Evolutionary conservation across 2,113 vertebrate species (phyloP).

Genomic region (Halichoerus grypus): DNA sequence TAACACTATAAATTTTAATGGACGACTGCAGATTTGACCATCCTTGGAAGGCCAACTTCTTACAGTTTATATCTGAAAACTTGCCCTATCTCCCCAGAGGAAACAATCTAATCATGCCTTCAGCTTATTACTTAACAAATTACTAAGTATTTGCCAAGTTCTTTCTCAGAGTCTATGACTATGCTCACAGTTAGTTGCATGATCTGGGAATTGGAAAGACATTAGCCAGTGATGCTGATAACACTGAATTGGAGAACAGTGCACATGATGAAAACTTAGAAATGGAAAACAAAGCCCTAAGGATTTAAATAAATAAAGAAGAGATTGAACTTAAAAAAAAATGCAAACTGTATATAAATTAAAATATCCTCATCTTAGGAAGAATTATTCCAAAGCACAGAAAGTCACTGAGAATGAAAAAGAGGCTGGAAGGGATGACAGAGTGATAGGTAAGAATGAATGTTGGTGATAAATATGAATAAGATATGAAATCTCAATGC

Average conservation of each 20-base stretch:
- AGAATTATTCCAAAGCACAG: constrained; percentile 71
- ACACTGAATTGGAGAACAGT: not conserved
- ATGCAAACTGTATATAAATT: constrained; percentile 53
- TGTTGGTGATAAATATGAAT: constrained; percentile 57
- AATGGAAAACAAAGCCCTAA: constrained; percentile 47
- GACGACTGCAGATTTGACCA: not conserved
- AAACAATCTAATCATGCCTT: constrained; percentile 37
- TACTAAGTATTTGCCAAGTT: constrained; percentile 29
- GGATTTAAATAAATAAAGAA: constrained; percentile 45
- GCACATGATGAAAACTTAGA: constrained; percentile 31
- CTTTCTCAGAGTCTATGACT: not conserved
- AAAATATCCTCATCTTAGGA: constrained; percentile 22
- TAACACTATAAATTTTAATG: constrained; percentile 3
- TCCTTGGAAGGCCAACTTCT: not conserved
- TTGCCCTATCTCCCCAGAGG: not conserved
- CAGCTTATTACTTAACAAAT: constrained; percentile 33
- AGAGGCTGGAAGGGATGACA: constrained; percentile 8
- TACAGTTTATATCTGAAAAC: constrained; percentile 32
- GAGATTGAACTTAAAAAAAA: constrained; percentile 51
- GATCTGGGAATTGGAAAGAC: not conserved
- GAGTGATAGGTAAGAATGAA: constrained; percentile 65
- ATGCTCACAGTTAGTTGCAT: not conserved
- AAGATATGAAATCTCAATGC: constrained; percentile 58
- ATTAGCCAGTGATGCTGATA: not conserved
- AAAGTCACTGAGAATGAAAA: constrained; percentile 61